Percentiles rank a stretch among this genome's conserved stretches.
phyloP scores from a whole-genome alignment of 2,888 invertebrate species.

The Abrostola tripartita region DNA sequence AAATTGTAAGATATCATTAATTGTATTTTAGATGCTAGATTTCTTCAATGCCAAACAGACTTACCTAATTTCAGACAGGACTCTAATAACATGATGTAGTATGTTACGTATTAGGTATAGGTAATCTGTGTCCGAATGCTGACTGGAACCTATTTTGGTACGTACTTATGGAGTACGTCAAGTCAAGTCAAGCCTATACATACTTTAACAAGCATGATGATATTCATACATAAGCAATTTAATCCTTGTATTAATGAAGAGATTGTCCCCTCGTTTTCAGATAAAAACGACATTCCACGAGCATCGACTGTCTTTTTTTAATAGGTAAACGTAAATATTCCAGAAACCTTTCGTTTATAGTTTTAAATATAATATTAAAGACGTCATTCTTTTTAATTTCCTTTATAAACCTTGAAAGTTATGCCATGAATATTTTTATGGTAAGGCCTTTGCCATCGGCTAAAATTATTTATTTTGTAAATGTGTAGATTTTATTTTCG shows the following conservation, averaged over 20 bases:
- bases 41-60: no score
- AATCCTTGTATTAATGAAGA: background rate
- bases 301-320: background rate
- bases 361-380: background rate
- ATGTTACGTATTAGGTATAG: no score
- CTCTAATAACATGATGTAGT: no score
- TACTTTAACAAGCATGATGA: no score
- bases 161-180: no score
- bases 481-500: background rate
- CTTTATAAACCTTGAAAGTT: background rate
- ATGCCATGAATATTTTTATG: constrained; percentile 1
- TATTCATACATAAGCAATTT: background rate
- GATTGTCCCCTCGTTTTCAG: background rate
- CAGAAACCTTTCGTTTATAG: background rate
- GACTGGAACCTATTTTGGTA: no score
- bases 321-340: background rate
- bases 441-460: background rate
- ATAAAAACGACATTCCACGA: background rate
- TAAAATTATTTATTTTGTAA: background rate
- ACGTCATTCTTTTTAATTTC: background rate
- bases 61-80: no score
- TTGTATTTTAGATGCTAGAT: no score
- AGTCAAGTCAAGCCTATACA: no score
- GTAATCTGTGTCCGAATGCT: no score
- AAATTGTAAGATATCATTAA: no score